Evolutionary conservation across 2,797 vertebrate species (phyloP).

Genomic region (Rousettus madagascariensis): DNA sequence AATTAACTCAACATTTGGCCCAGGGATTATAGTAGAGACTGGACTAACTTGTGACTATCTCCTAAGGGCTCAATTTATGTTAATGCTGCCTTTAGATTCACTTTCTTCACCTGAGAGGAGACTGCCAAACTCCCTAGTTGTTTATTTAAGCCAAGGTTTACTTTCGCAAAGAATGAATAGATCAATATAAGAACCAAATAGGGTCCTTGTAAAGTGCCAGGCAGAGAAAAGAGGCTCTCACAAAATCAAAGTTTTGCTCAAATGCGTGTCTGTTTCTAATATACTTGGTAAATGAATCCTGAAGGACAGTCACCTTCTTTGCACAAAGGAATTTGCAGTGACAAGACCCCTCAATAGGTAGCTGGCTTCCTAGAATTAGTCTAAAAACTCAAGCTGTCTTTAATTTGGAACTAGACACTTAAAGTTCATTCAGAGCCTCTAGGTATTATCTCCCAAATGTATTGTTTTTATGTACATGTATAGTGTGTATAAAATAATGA

Average conservation of each 20-base stretch:
- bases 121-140: not conserved
- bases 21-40: not conserved
- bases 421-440: not conserved
- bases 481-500: not conserved
- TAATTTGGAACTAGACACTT: not conserved
- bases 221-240: not conserved
- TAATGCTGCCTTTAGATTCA: not conserved
- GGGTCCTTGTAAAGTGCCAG: not conserved
- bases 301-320: not conserved
- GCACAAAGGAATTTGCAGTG: not conserved
- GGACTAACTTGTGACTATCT: not conserved
- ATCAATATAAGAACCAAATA: conserved; percentile 19
- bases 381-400: not conserved
- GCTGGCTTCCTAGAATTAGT: not conserved
- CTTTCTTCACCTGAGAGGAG: not conserved
- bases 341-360: not conserved
- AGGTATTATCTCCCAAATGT: not conserved
- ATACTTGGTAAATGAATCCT: not conserved
- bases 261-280: not conserved
- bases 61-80: conserved; percentile 50
- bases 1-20: conserved; percentile 15
- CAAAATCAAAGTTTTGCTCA: not conserved
- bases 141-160: not conserved
- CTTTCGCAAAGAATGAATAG: not conserved
- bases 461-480: not conserved